phyloP scores from a whole-genome alignment of 2,113 vertebrate genomes.

The Ochotona princeps region DNA sequence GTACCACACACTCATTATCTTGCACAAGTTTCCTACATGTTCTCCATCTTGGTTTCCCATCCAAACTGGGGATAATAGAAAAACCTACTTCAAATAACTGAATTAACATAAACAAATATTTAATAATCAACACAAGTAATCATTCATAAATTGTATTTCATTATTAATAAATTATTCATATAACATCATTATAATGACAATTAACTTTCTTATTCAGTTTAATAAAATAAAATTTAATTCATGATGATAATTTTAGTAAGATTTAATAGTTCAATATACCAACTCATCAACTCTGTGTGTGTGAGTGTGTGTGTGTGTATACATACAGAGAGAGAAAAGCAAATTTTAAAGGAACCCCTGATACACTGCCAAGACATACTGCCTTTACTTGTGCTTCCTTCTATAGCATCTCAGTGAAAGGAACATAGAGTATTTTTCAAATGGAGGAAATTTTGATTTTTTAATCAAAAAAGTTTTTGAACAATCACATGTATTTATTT shows the following conservation, averaged over 20 bases:
- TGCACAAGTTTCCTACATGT: not conserved
- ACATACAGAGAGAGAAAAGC: not conserved
- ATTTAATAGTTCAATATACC: not conserved
- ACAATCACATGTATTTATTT: slow-evolving; percentile 29
- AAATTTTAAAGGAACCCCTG: not conserved
- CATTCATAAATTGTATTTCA: not conserved
- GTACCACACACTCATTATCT: not conserved
- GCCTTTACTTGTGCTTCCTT: not conserved
- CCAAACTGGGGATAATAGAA: not conserved
- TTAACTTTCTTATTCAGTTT: slow-evolving; percentile 19
- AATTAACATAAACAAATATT: slow-evolving; percentile 21
- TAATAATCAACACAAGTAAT: slow-evolving; percentile 3
- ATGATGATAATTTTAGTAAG: slow-evolving; percentile 29
- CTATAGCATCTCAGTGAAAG: not conserved
- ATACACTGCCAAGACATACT: not conserved
- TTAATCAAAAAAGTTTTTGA: not conserved
- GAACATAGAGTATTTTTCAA: slow-evolving; percentile 33
- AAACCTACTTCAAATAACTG: not conserved
- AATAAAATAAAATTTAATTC: slow-evolving; percentile 34
- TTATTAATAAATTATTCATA: not conserved
- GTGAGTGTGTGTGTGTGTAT: not conserved
- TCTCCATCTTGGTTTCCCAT: not conserved
- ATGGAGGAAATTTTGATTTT: not conserved
- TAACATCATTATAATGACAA: not conserved
- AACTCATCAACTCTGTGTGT: not conserved